A percentile compares a stretch with the other conserved stretches of the same genome.
Conservation (phyloP, 37 sponge, comb jelly and placozoan species). For the Hormiphora californensis region DNA sequence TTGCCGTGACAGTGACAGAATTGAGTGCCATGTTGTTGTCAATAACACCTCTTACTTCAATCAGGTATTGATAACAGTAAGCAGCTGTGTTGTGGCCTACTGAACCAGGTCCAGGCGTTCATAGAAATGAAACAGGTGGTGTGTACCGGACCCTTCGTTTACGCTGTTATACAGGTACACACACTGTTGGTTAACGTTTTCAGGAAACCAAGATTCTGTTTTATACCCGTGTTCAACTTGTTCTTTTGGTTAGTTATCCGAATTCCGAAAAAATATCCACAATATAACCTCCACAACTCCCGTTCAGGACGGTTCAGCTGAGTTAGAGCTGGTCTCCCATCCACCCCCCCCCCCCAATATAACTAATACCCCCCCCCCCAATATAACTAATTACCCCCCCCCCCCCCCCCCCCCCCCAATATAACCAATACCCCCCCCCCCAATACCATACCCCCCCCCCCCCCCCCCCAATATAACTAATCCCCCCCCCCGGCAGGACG, state of each 20-base stretch:
- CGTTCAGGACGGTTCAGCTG: constrained; percentile 2
- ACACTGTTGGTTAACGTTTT: no score
- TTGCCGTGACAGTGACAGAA: no score
- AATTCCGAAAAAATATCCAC: no score
- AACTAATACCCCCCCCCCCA: neutral
- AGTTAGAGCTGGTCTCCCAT: constrained; percentile 4
- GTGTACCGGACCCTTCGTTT: constrained; percentile 81
- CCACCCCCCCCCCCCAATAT: neutral
- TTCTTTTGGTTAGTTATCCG: no score
- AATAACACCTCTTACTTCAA: no score
- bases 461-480: neutral
- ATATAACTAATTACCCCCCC: neutral
- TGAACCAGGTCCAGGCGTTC: constrained; percentile 69
- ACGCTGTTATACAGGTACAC: constrained; percentile 58
- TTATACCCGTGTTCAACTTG: no score
- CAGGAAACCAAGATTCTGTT: no score
- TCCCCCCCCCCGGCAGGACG: neutral
- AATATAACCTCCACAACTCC: no score
- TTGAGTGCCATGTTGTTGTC: no score
- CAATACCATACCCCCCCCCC: neutral
- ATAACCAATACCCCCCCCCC: neutral
- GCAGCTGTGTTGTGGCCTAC: constrained; percentile 7
- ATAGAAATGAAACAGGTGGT: constrained; percentile 77
- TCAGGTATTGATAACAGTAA: constrained; percentile 19
- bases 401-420: neutral